Evolutionary conservation across 2,888 invertebrate species (phyloP), one percentile per base, ranked within the genome.

Genomic region (Drosophila maculinotata): DNA sequence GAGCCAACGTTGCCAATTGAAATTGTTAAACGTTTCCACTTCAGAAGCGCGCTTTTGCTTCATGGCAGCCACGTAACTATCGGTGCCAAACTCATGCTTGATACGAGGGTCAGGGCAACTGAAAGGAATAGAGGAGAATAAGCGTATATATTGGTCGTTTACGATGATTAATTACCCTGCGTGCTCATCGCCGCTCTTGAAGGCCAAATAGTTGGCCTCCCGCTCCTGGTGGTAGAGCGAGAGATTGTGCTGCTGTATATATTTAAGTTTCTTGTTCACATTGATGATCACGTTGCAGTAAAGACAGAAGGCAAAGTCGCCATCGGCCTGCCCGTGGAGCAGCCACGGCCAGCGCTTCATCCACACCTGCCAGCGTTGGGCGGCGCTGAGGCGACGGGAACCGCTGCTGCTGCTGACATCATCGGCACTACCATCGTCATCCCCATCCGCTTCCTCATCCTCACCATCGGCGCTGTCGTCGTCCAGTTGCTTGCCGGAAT

Each of bases 1-100:
- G 1, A 82, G 33, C 90, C 90, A 89, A 10, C 86, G 86, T 3
- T 62, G 31, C 89, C 89, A 89, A 41, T 89, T 90, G 10, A 83
- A 89, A 48, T 90, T 75, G 33, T 79, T 88, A 0, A 89, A 59
- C 0, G 66, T 42, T 8, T 78, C 86, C 4, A 69, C 80, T 36
- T 87, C 87, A 2, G 53, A 69, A 12, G 51, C 54, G 0, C 89
- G 86, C 45, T 80, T 83, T 4, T 67, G 38, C 47, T 87, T 89
- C 44, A 83, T 66, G 3, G 79, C 81, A 3, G 48, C 62, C 15
- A 87, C 77, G 31, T 79, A 76, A 17, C 65, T 74, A 7, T 81
- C 74, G 2, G 77, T 85, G 3, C 88, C 90, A 35, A 86, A 84
- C 53, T 89, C 90, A 36, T 88, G 72, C 36, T 90, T 87, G 0